Conservation (phyloP, 1,140 invertebrate species). For the Laupala kohalensis region DNA sequence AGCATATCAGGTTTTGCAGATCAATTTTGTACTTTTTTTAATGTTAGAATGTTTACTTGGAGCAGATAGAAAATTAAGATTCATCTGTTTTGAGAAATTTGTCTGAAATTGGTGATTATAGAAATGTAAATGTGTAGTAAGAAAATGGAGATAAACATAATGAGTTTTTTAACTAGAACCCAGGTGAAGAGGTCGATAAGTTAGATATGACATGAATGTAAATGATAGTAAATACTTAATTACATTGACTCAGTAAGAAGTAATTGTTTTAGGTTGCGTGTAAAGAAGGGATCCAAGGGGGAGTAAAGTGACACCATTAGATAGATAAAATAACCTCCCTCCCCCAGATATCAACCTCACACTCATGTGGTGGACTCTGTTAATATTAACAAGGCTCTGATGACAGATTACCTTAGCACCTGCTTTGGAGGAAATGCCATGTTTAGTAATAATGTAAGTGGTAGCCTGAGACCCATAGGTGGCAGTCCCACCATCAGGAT, state of each 20-base stretch:
- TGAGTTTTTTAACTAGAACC: too few species aligned
- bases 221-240: neutral
- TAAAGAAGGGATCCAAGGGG: too few species aligned
- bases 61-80: neutral
- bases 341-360: neutral
- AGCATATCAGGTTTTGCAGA: neutral
- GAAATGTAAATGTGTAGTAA: too few species aligned
- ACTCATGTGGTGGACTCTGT: neutral
- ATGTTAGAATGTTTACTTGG: neutral
- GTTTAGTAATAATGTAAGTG: too few species aligned
- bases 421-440: too few species aligned
- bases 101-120: neutral
- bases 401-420: too few species aligned
- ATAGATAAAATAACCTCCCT: neutral
- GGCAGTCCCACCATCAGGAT: too few species aligned
- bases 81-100: neutral
- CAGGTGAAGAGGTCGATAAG: too few species aligned
- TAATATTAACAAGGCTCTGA: neutral
- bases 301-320: neutral
- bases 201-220: neutral
- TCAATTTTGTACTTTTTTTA: neutral
- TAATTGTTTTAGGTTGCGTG: too few species aligned
- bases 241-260: too few species aligned
- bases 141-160: too few species aligned
- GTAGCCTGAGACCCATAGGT: too few species aligned